A percentile compares a stretch with the other conserved stretches of the same genome.
Conservation (phyloP, 2,113 vertebrate genomes). For the Mionectes macconnelli region DNA sequence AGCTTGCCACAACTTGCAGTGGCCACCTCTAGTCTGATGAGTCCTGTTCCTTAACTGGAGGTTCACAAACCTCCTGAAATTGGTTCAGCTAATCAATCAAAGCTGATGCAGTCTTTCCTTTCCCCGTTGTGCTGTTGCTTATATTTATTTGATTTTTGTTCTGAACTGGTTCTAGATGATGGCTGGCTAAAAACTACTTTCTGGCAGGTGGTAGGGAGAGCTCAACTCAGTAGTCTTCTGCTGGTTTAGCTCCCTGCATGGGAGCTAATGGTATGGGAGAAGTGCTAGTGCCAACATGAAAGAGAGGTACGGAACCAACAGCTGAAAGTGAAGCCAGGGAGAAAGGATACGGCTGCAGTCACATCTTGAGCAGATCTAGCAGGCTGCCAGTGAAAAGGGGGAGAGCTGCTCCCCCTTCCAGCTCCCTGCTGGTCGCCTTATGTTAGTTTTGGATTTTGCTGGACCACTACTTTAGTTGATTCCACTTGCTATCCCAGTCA, state of each 20-base stretch:
- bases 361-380: neutral
- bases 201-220: neutral
- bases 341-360: neutral
- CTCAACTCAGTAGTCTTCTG: rapidly evolving
- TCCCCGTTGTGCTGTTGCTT: neutral
- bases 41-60: neutral
- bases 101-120: neutral
- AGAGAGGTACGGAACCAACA: rapidly evolving
- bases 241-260: neutral
- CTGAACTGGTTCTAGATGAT: neutral
- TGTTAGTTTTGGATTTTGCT: neutral
- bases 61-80: neutral
- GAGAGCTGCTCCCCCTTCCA: neutral
- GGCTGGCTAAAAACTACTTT: neutral
- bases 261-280: neutral
- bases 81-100: neutral
- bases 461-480: neutral
- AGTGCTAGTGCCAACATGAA: rapidly evolving
- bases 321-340: neutral
- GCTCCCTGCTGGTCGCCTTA: neutral
- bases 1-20: neutral
- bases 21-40: neutral
- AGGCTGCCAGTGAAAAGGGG: neutral
- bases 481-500: neutral
- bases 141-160: neutral